phyloP scores from a whole-genome alignment of 2,113 vertebrate species.

The Trematocara unimaculatum region DNA sequence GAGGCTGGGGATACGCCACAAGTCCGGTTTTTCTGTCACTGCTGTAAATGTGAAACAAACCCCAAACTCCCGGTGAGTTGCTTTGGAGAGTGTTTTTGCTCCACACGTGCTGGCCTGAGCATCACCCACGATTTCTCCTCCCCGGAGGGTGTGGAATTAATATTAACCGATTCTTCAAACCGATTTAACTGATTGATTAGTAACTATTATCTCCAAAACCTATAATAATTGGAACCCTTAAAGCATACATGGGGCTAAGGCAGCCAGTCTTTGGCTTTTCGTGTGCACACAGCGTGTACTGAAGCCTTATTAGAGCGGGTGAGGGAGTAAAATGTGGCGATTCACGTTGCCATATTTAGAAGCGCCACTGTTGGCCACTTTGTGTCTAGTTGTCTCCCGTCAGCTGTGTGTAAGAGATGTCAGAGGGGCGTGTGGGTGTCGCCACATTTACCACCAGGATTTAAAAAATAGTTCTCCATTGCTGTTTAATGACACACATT shows the following conservation, averaged over 20 bases:
- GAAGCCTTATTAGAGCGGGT: neutral
- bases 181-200: neutral
- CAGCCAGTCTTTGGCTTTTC: neutral
- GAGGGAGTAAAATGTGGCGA: constrained; percentile 24
- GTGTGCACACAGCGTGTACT: neutral
- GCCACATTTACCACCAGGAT: neutral
- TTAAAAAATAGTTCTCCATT: neutral
- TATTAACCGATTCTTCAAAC: neutral
- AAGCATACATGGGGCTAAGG: neutral
- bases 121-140: neutral
- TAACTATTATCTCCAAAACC: neutral
- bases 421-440: neutral
- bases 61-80: constrained; percentile 88
- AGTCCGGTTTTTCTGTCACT: constrained; percentile 89
- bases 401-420: constrained; percentile 10
- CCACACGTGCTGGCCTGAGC: neutral
- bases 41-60: constrained; percentile 86
- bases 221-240: neutral
- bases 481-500: neutral
- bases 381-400: constrained; percentile 48
- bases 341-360: constrained; percentile 64
- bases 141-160: neutral
- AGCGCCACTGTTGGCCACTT: constrained; percentile 26
- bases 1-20: constrained; percentile 81
- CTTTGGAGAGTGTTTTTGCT: neutral